These are phyloP conservation scores for Dilophus febrilis DNA, from an alignment of 2,888 invertebrate species.

Conservation along the genomic window DNA sequence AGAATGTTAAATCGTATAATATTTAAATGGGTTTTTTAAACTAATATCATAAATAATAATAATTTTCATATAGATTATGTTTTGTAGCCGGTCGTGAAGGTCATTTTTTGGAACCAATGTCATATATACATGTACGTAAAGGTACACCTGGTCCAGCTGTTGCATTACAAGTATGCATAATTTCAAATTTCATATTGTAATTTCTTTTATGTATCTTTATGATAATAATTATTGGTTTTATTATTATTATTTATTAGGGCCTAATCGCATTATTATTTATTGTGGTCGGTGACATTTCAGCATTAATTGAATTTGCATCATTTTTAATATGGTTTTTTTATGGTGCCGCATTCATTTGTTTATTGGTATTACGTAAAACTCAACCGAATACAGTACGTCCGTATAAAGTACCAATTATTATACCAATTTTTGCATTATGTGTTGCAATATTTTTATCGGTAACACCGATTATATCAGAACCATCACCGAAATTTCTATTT, in stretches of 20 bases:
- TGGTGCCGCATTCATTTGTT: conserved; percentile 61
- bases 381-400: conserved; percentile 50
- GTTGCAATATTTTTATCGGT: conserved; percentile 56
- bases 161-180: conserved; percentile 46
- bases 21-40: conserved; percentile 10
- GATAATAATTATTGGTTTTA: not conserved
- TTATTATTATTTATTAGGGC: conserved; percentile 34
- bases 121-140: conserved; percentile 55
- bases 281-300: conserved; percentile 51
- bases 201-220: too few relatives aligned
- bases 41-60: too few relatives aligned
- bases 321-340: conserved; percentile 81
- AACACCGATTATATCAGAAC: conserved; percentile 57
- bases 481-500: conserved; percentile 58
- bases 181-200: too few relatives aligned
- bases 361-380: conserved; percentile 54
- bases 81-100: conserved; percentile 69
- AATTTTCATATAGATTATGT: conserved; percentile 41
- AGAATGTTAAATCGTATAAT: conserved; percentile 1
- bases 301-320: conserved; percentile 69
- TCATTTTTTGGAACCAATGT: conserved; percentile 61
- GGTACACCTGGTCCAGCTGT: conserved; percentile 70
- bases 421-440: conserved; percentile 54
- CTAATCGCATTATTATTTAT: conserved; percentile 53
- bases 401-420: conserved; percentile 52